Evolutionary conservation across 2,888 invertebrate species (phyloP), one percentile per base, ranked within the genome.

Genomic region (Hedya salicella): DNA sequence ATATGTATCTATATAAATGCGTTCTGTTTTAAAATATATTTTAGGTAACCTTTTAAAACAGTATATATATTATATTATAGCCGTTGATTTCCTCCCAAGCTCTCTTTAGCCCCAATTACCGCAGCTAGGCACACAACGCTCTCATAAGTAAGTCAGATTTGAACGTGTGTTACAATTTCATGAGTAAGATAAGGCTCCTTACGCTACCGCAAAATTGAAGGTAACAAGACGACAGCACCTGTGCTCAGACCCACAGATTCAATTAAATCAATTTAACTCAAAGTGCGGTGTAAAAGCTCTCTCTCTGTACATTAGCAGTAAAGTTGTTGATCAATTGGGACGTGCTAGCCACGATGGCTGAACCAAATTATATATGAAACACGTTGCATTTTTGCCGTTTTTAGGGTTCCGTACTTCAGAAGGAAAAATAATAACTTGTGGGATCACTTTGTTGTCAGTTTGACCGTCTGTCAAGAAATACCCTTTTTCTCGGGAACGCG

Each of bases 231-330:
- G 30, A 17, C 30, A 13, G 30, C 30, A 44, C 3, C 44, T 56
- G 42, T 17, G 44, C 44, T 56, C 44, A 44, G 16, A 54, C 40
- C 30, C 56, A 13, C 16, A 44, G 44, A 56, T 56, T 56, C 44
- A 16, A 56, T 42, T 56, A 56, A 44, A 56, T 56, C 30, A 56
- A 44, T 30, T 56, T 56, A 56, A 25, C 42, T 42, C 14, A 44
- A 56, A 56, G 42, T 56, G 44, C 56, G 30, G 30, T 30, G 56
- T 44, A 56, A 56, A 44, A 56, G n/a, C n/a, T n/a, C n/a, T n/a
- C n/a, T 40, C 56, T 32, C 40, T 44, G 42, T 30, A 56, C 56
- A 30, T 56, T 56, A 13, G 21, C 30, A 17, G 30, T 17, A 44
- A 21, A 44, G 16, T 44, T 36, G 13, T 36, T 9, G 1, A 1